Evolutionary conservation across 1,140 invertebrate species (phyloP), one percentile per base, ranked within the genome.

Genomic region (Pseudomyrmex dendroicus): DNA sequence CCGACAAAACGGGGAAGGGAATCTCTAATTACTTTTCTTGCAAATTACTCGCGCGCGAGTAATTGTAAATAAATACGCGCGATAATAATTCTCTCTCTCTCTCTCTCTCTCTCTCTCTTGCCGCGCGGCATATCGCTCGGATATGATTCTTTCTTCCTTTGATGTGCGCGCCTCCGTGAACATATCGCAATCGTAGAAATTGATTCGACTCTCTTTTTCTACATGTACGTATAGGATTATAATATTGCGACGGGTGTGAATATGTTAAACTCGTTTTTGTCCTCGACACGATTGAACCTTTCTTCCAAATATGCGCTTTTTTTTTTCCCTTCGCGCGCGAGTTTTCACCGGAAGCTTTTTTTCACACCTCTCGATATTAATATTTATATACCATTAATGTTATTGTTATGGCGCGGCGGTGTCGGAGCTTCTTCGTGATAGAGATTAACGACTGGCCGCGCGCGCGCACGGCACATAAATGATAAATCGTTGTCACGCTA

Each of bases 401-500:
- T 35, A 70, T 80, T 80, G 66, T 70, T 59, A 9, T 25, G 44
- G 17, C 52, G 35, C 54, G 35, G 35, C 22, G 48, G 54, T 57
- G 64, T 80, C 20, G 64, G 15, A 50, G 15, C 46, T 56, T 67
- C 66, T 59, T 80, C 12, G 35, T 80, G 76, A 80, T 80, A 80
- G 59, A 72, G 76, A 80, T 80, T 70, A 80, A 80, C 76, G 76
- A 80, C 12, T 59, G 54, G 8, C 44, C 59, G 25, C 22, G 1
- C 22, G 25, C 68, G 62, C 25, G 57, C 50, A 2, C 2, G 44
- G 54, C 35, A 35, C 5, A 2, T 54, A 70, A 80, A 72, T 80
- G 76, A 80, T 80, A 80, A 80, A 80, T 80, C 66, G 46, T 80
- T 80, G 76, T 72, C 54, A 59, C 54, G 54, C 25, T n/a, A 10